Evolutionary conservation across 2,113 vertebrate genomes (phyloP).

Genomic region (Saccopteryx leptura): DNA sequence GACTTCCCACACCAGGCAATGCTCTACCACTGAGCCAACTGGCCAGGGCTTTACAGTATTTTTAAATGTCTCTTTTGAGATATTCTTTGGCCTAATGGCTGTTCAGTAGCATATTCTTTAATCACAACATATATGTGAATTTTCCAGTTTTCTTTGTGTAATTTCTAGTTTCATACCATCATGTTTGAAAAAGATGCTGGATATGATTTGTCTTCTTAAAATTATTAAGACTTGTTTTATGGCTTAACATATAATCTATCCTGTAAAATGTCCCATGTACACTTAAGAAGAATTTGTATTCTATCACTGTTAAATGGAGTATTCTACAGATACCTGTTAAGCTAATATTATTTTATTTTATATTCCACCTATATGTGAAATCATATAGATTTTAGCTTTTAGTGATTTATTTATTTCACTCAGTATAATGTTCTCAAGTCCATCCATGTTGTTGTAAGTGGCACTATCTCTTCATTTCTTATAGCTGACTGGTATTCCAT

Average conservation of each 20-base stretch:
- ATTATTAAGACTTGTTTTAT: neutral
- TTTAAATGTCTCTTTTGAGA: neutral
- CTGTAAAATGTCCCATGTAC: neutral
- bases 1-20: too few species aligned
- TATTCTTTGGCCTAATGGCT: neutral
- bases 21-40: too few species aligned
- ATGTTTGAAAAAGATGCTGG: neutral
- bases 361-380: too few species aligned
- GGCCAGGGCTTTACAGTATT: neutral
- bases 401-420: too few species aligned
- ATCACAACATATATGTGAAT: neutral
- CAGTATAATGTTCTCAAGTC: too few species aligned
- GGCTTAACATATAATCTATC: neutral
- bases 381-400: too few species aligned
- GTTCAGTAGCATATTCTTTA: neutral
- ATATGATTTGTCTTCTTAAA: neutral
- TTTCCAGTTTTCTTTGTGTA: neutral
- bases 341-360: too few species aligned
- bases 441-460: too few species aligned
- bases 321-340: neutral
- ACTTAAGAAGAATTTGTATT: neutral
- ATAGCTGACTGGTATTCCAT: too few species aligned
- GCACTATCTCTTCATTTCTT: too few species aligned
- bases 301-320: neutral
- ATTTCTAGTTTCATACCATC: neutral